These are phyloP conservation scores for Megaceryle alcyon DNA, from an alignment of 2,797 vertebrate genomes.

Conservation along the genomic window DNA sequence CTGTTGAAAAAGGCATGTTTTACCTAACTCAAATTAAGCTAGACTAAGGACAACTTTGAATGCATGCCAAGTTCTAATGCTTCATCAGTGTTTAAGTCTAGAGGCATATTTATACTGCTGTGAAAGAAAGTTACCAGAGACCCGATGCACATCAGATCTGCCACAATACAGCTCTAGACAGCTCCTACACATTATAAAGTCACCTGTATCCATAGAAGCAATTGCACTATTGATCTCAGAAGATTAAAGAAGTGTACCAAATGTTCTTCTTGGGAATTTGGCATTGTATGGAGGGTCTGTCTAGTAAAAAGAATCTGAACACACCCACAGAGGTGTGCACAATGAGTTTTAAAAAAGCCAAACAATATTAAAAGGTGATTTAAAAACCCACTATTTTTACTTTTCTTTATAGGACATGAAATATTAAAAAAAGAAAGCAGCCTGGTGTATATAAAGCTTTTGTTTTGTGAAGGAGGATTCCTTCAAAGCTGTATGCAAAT, in stretches of 20 bases:
- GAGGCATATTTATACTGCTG: not conserved
- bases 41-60: not conserved
- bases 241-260: not conserved
- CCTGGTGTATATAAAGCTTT: not conserved
- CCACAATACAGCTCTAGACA: not conserved
- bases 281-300: not conserved
- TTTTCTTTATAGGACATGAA: not conserved
- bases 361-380: not conserved
- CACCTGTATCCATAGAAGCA: conserved; percentile 1
- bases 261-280: not conserved
- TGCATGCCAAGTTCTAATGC: conserved; percentile 6
- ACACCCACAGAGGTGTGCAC: not conserved
- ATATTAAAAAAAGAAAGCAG: not conserved
- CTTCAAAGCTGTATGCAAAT: not conserved
- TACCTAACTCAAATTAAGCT: conserved; percentile 12
- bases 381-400: not conserved
- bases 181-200: not conserved
- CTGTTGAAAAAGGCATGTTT: conserved; percentile 10
- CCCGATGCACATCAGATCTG: not conserved
- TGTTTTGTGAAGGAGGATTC: not conserved
- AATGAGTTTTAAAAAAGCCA: not conserved
- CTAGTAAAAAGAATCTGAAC: not conserved
- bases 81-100: not conserved
- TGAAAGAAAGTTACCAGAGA: conserved; percentile 22
- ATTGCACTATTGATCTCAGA: not conserved